Evolutionary conservation across 1,140 invertebrate species (phyloP).

Genomic region (Drosophila murphyi): DNA sequence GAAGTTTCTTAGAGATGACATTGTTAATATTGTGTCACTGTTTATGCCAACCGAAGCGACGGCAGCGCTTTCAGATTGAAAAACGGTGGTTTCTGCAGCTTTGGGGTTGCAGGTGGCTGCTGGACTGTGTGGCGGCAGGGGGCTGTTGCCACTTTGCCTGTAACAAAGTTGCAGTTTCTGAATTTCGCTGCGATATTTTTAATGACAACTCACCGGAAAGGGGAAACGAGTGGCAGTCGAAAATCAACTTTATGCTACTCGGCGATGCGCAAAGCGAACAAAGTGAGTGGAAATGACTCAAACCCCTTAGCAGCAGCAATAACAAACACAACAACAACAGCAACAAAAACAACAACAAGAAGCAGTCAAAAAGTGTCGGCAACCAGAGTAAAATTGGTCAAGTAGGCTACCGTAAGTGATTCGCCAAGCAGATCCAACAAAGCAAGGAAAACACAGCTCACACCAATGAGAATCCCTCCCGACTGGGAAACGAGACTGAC

Average conservation of each 20-base stretch:
- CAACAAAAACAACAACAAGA: conserved; percentile 30
- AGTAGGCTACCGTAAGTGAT: conserved; percentile 49
- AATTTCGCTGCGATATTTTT: conserved; percentile 48
- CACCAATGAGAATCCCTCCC: not conserved
- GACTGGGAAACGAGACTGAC: conserved; percentile 24
- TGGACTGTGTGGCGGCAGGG: too few species aligned
- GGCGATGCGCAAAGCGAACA: conserved; percentile 48
- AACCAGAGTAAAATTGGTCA: conserved; percentile 49
- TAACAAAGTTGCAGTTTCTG: conserved; percentile 53
- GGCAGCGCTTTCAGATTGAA: not conserved
- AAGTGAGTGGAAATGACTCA: not conserved
- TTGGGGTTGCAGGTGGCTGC: conserved; percentile 1
- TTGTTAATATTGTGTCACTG: conserved; percentile 49
- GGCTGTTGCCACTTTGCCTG: conserved; percentile 5
- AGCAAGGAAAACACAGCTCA: not conserved
- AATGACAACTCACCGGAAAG: conserved; percentile 47
- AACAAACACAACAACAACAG: not conserved
- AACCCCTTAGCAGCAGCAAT: too few species aligned
- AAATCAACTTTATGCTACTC: conserved; percentile 33
- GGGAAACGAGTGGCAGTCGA: not conserved
- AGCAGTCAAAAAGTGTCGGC: conserved; percentile 11
- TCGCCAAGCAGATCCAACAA: conserved; percentile 24
- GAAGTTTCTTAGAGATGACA: conserved; percentile 1
- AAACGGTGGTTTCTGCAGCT: not conserved
- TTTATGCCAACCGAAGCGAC: conserved; percentile 23